Evolutionary conservation across 2,888 invertebrate genomes (phyloP).

Genomic region (Diplazon laetatorius): DNA sequence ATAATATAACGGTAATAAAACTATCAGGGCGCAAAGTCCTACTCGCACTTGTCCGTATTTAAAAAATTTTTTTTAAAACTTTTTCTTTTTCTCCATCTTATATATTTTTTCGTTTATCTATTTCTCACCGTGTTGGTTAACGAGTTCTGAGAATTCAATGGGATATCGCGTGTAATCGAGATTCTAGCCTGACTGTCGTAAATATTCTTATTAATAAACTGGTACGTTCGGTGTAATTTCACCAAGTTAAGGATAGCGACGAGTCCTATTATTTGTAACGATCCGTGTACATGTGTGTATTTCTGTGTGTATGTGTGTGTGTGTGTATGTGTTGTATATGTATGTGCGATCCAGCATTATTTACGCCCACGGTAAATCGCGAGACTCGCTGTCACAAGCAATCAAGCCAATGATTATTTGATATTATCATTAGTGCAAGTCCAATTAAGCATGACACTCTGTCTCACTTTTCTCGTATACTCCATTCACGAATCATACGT

Average conservation of each 20-base stretch:
- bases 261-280: not conserved
- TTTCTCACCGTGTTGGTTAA: not conserved
- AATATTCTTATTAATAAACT: conserved; percentile 15
- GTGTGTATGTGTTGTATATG: no score
- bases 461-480: not conserved
- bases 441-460: conserved; percentile 24
- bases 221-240: conserved; percentile 5
- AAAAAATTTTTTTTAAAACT: no score
- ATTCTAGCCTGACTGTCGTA: conserved; percentile 2
- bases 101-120: not conserved
- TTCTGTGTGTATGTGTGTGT: not conserved
- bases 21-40: no score
- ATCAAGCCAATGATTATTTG: conserved; percentile 60
- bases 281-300: not conserved
- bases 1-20: no score
- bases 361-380: conserved; percentile 60
- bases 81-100: not conserved
- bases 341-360: conserved; percentile 14
- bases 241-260: not conserved
- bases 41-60: no score
- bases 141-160: not conserved
- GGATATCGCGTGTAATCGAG: conserved; percentile 18
- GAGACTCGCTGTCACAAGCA: conserved; percentile 40
- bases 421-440: conserved; percentile 51
- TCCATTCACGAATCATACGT: no score